phyloP scores from a whole-genome alignment of 23 tunicate genomes.

The Trididemnum miniatum region DNA sequence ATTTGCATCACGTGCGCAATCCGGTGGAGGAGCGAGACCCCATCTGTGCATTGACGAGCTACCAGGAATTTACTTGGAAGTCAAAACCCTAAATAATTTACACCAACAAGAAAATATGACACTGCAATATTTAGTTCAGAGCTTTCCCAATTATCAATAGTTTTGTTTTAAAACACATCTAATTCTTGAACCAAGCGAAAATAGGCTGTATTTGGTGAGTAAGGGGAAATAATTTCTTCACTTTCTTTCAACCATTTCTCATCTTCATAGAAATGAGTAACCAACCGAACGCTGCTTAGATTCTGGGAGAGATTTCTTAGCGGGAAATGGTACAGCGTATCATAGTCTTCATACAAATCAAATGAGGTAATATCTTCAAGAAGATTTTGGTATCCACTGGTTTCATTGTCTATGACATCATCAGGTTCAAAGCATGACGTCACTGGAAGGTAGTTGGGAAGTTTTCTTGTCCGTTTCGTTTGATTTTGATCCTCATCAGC shows the following conservation, averaged over 20 bases:
- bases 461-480: background rate
- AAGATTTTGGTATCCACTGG: constrained; percentile 24
- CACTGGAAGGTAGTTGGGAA: constrained; percentile 40
- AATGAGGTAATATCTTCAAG: constrained; percentile 39
- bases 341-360: constrained; percentile 42
- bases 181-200: constrained; percentile 49
- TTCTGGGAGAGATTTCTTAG: background rate
- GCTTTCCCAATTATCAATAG: no score
- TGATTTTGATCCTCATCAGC: no score
- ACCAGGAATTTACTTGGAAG: no score
- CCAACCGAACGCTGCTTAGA: background rate
- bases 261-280: constrained; percentile 5
- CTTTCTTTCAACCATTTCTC: constrained; percentile 54
- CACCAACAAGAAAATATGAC: no score
- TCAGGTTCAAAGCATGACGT: constrained; percentile 52
- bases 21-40: no score
- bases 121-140: no score
- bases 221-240: constrained; percentile 62
- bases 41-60: no score
- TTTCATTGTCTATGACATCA: background rate
- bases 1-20: no score
- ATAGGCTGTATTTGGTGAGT: constrained; percentile 62
- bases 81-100: no score
- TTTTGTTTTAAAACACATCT: background rate
- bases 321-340: background rate